A percentile compares a stretch with the other conserved stretches of the same genome.
phyloP scores from a whole-genome alignment of 2,888 invertebrate genomes.

The Hydropsyche betteni region DNA sequence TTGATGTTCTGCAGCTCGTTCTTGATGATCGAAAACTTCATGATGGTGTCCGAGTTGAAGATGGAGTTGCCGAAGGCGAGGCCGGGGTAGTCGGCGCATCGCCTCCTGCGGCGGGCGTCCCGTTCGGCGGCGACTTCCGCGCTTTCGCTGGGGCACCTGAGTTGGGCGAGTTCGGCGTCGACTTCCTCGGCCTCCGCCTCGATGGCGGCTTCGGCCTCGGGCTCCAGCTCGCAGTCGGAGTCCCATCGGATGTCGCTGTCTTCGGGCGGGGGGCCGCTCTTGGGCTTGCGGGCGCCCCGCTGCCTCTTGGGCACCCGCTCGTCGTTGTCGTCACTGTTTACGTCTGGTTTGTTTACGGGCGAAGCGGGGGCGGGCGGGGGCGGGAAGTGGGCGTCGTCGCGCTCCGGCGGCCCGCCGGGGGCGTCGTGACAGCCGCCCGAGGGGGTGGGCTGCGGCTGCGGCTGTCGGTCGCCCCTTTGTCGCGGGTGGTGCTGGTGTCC shows the following conservation, averaged over 20 bases:
- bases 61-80: constrained; percentile 90
- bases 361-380: constrained; percentile 50
- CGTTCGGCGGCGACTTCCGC: constrained; percentile 89
- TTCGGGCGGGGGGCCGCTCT: constrained; percentile 48
- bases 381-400: constrained; percentile 52
- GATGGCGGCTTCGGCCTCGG: constrained; percentile 80
- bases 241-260: constrained; percentile 42
- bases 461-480: constrained; percentile 68
- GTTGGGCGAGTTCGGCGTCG: constrained; percentile 82
- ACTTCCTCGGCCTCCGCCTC: constrained; percentile 67
- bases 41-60: constrained; percentile 96
- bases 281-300: constrained; percentile 55
- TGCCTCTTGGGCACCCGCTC: constrained; percentile 35
- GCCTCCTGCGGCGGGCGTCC: constrained; percentile 77
- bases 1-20: constrained; percentile 98
- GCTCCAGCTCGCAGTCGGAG: constrained; percentile 63
- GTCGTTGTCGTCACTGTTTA: constrained; percentile 61
- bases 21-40: constrained; percentile 96
- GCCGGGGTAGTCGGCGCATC: constrained; percentile 93
- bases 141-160: constrained; percentile 88
- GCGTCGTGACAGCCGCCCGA: neutral
- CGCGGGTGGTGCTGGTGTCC: constrained; percentile 82
- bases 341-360: constrained; percentile 44
- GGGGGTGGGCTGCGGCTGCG: constrained; percentile 61
- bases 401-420: constrained; percentile 30